phyloP scores from a whole-genome alignment of 2,797 vertebrate genomes.

The Myotis myotis region DNA sequence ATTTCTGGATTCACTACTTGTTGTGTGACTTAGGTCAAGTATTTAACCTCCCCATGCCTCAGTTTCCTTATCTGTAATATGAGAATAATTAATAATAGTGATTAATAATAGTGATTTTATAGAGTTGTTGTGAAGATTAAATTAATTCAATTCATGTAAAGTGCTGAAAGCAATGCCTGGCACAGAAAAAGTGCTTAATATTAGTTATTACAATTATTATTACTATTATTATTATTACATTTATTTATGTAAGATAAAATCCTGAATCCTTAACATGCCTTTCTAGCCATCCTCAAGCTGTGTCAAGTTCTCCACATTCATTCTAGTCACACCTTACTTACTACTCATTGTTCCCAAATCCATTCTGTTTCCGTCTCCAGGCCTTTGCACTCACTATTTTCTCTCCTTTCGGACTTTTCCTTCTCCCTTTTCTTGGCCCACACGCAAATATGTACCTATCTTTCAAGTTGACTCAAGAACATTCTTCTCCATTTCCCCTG shows the following conservation, averaged over 20 bases:
- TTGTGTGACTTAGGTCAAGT: neutral
- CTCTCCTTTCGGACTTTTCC: neutral
- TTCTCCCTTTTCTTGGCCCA: neutral
- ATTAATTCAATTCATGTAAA: neutral
- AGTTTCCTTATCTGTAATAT: neutral
- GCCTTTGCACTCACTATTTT: neutral
- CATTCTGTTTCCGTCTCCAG: neutral
- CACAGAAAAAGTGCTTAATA: neutral
- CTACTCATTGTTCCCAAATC: neutral
- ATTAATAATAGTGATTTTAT: neutral
- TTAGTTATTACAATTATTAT: neutral
- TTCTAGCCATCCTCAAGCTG: neutral
- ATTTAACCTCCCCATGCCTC: neutral
- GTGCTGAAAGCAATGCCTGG: neutral
- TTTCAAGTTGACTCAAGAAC: neutral
- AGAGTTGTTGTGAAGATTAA: neutral
- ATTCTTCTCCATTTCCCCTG: neutral
- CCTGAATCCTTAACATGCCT: neutral
- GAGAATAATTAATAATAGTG: neutral
- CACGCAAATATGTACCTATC: neutral
- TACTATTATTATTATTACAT: neutral
- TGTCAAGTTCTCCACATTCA: neutral
- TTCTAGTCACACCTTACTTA: neutral
- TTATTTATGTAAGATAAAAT: neutral
- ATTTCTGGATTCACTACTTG: neutral